These are phyloP conservation scores for Paraescarpia echinospica DNA, from an alignment of 1,140 invertebrate genomes.

Conservation along the genomic window DNA sequence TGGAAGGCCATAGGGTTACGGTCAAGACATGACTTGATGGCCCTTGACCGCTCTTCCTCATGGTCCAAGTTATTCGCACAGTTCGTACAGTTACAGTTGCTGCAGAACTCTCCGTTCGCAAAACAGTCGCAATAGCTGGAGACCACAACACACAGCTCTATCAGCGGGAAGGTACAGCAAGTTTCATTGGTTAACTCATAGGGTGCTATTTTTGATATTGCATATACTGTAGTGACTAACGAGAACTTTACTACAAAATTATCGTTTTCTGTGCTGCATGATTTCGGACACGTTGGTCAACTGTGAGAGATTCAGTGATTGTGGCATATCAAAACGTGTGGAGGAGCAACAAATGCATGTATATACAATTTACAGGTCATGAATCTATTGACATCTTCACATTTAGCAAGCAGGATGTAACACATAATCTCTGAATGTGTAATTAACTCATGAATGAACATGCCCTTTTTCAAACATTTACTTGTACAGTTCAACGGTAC, in stretches of 20 bases:
- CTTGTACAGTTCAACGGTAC: neutral
- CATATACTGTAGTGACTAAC: neutral
- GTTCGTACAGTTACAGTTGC: conserved; percentile 96
- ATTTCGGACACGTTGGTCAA: no score
- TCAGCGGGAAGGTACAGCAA: no score
- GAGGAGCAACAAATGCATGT: neutral
- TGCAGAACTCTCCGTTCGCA: conserved; percentile 98
- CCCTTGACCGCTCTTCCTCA: conserved; percentile 91
- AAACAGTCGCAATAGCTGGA: conserved; percentile 97
- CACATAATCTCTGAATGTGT: no score
- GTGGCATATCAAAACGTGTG: no score
- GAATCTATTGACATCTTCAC: no score
- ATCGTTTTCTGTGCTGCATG: no score
- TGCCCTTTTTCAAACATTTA: neutral
- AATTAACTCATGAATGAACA: no score
- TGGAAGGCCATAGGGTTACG: conserved; percentile 93
- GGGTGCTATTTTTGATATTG: neutral
- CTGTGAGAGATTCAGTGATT: no score
- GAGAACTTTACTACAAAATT: no score
- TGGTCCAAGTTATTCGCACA: conserved; percentile 96
- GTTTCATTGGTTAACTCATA: neutral
- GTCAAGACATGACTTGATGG: conserved; percentile 89
- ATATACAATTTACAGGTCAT: no score
- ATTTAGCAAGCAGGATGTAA: no score
- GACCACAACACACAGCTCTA: conserved; percentile 28